Conservation (phyloP, 2,888 invertebrate species). For the Syritta pipiens region DNA sequence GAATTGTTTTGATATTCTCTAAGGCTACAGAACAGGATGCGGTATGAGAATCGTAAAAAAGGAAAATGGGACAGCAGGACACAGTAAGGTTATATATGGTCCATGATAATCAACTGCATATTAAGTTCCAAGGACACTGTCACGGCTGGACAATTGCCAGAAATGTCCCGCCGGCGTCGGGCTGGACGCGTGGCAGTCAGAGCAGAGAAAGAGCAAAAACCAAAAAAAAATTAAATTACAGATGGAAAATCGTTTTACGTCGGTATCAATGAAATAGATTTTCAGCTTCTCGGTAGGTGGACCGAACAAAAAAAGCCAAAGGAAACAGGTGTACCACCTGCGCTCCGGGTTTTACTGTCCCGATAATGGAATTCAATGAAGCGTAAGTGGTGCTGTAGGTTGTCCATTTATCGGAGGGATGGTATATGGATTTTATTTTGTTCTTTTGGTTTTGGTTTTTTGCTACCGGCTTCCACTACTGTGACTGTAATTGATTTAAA, state of each 20-base stretch:
- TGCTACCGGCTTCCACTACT: too few relatives aligned
- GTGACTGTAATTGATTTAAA: too few relatives aligned
- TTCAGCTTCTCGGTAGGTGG: not conserved
- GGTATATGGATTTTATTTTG: not conserved
- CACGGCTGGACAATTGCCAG: not conserved
- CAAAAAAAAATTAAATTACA: not conserved
- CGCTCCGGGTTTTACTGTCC: too few relatives aligned
- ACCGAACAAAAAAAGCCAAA: too few relatives aligned
- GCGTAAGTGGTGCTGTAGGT: not conserved
- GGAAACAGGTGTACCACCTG: not conserved
- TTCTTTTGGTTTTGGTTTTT: not conserved
- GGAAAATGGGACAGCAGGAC: slow-evolving; percentile 7
- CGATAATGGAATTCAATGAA: not conserved
- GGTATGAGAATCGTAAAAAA: slow-evolving; percentile 1
- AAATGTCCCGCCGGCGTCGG: too few relatives aligned
- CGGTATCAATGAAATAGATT: not conserved
- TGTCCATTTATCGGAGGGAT: not conserved
- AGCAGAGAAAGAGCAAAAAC: too few relatives aligned
- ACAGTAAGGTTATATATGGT: not conserved
- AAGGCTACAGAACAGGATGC: not conserved
- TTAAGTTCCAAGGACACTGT: not conserved
- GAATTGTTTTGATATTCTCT: slow-evolving; percentile 1
- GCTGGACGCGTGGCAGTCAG: too few relatives aligned
- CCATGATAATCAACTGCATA: not conserved
- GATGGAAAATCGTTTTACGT: not conserved